Percentiles rank a stretch among this genome's conserved stretches.
These are phyloP conservation scores for Montipora foliosa DNA, from an alignment of 64 coral and sea anemone genomes.

Conservation along the genomic window DNA sequence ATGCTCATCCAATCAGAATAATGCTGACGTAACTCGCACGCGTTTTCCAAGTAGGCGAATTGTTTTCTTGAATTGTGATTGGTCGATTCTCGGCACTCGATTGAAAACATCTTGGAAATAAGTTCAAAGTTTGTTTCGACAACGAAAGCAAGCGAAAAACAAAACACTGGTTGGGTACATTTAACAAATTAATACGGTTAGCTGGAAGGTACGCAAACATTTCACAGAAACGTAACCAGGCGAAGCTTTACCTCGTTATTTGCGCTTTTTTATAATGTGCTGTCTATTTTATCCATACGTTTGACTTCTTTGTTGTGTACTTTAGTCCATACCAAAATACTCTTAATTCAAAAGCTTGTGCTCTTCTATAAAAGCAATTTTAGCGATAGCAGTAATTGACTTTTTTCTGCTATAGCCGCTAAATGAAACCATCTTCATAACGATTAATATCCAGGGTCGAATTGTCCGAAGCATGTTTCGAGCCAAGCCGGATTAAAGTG, in stretches of 20 bases:
- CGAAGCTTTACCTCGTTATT: neutral
- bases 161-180: neutral
- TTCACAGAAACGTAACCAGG: neutral
- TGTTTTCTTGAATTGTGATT: too few relatives aligned
- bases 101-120: too few relatives aligned
- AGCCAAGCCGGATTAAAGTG: too few relatives aligned
- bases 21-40: too few relatives aligned
- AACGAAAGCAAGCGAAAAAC: neutral
- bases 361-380: neutral
- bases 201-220: neutral
- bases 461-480: too few relatives aligned
- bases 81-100: too few relatives aligned
- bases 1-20: too few relatives aligned
- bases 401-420: too few relatives aligned
- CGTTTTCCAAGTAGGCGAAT: too few relatives aligned
- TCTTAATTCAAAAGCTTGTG: neutral
- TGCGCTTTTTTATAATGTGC: neutral
- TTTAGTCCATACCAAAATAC: too few relatives aligned
- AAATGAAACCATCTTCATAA: too few relatives aligned
- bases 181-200: neutral
- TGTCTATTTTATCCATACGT: neutral
- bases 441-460: too few relatives aligned
- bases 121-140: neutral
- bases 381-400: neutral
- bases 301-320: neutral